Base-by-base conservation (phyloP, 2,113 vertebrate genomes). In the Butorides virescens region DNA sequence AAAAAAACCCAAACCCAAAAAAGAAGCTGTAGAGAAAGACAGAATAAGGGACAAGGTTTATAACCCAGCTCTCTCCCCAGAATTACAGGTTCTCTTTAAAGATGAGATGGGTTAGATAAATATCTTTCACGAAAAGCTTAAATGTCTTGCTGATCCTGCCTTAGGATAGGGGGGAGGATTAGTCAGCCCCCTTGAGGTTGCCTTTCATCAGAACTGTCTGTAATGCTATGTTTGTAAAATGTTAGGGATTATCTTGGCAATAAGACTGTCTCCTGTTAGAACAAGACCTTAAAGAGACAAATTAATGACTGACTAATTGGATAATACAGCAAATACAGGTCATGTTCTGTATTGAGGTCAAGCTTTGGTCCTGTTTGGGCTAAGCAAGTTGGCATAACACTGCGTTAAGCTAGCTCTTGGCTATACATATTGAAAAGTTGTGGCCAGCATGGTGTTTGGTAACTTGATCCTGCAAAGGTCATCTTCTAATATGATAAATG, bases 251-350 rank as follows among this genome's bases (percentile, higher is more conserved):
- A 95, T 87, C 71, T 63, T 77, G 75, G 93, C 91, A 96, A 55
- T 91, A 93, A 95, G 87, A 63, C 78, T 71, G 77, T 79, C 95
- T 95, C 62, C 85, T 96, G 83, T 91, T 95, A 91, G 77, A 95
- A 94, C 95, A 94, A 96, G 94, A 70, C 86, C 77, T 96, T 95
- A 92, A 96, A 96, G 87, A 96, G 84, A 90, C 0, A 1, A 96
- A 93, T 95, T 96, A 95, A 95, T 52, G 81, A 71, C 78, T 53
- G 81, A 90, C 86, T 95, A 95, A 97, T 91, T 87, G 92, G 95
- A 89, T 92, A 94, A 89, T 50, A 34, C 25, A 93, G 92, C 74
- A 73, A 82, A 90, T 84, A 49, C 1, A 49, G 73, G 49, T 86
- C 53, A 66, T 4, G 25, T 8, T 87, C 68, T 61, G 37, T 3